These are phyloP conservation scores for Sesamia nonagrioides DNA, from an alignment of 1,140 invertebrate species.

Conservation along the genomic window DNA sequence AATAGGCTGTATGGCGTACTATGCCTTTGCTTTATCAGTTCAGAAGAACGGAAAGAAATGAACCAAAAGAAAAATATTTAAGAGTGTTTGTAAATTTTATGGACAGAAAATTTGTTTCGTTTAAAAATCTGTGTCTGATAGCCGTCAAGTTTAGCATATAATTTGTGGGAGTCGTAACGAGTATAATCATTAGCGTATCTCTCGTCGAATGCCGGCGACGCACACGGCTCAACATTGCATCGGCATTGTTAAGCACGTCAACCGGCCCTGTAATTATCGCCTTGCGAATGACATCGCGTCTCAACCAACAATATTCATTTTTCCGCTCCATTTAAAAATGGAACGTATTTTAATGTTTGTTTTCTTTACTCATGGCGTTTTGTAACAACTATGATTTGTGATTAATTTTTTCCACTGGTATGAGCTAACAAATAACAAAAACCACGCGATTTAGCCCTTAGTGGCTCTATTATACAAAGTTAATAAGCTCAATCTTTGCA, in stretches of 20 bases:
- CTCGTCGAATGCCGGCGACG: constrained; percentile 51
- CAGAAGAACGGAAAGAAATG: too few species aligned
- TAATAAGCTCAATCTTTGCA: constrained; percentile 43
- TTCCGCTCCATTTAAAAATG: background rate
- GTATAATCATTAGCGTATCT: constrained; percentile 54
- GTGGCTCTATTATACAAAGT: constrained; percentile 50
- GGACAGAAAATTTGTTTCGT: background rate
- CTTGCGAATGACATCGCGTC: constrained; percentile 55
- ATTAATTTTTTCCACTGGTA: constrained; percentile 2
- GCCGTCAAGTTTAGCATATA: constrained; percentile 3
- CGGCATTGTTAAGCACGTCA: constrained; percentile 60
- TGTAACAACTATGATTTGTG: background rate
- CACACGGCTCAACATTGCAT: constrained; percentile 49
- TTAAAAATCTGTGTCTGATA: background rate
- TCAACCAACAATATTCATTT: constrained; percentile 14
- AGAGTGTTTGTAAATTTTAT: too few species aligned
- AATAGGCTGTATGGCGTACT: too few species aligned
- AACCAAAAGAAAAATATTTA: too few species aligned
- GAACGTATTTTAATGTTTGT: background rate
- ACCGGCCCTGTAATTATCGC: constrained; percentile 61
- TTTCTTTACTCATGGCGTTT: background rate
- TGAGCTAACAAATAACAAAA: constrained; percentile 44
- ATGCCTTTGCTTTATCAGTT: too few species aligned
- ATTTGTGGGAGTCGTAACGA: constrained; percentile 39
- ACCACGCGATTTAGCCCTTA: constrained; percentile 58